These are phyloP conservation scores for Thalpophila matura DNA, from an alignment of 2,888 invertebrate genomes.

Conservation along the genomic window DNA sequence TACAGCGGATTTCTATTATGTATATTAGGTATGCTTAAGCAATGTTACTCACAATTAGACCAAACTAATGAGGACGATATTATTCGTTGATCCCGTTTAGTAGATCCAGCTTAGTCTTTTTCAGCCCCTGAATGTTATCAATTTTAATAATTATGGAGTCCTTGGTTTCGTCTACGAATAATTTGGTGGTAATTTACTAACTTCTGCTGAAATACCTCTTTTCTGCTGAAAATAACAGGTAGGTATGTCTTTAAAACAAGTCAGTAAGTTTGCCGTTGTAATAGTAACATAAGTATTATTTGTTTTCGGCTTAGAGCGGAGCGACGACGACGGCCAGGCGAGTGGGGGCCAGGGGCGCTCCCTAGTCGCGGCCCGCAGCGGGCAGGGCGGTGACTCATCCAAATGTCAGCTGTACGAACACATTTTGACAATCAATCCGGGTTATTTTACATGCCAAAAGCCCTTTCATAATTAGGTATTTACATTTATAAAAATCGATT, in stretches of 20 bases:
- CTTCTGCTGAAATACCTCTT: too few relatives aligned
- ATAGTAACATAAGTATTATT: slow-evolving; percentile 44
- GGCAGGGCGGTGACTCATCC: slow-evolving; percentile 73
- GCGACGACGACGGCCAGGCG: slow-evolving; percentile 27
- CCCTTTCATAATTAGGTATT: slow-evolving; percentile 16
- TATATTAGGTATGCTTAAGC: slow-evolving; percentile 67
- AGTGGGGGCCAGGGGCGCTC: slow-evolving; percentile 60
- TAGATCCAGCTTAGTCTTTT: neutral
- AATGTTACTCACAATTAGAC: slow-evolving; percentile 47
- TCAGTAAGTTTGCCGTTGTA: slow-evolving; percentile 25
- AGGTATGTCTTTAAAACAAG: neutral
- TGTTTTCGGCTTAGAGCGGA: slow-evolving; percentile 43
- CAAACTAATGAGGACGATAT: slow-evolving; percentile 19
- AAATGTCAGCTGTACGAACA: slow-evolving; percentile 64
- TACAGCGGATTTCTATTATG: slow-evolving; percentile 75
- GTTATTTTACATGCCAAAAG: slow-evolving; percentile 31
- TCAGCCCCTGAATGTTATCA: neutral
- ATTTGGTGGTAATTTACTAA: too few relatives aligned
- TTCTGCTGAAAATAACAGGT: neutral
- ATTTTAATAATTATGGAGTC: neutral
- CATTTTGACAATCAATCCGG: slow-evolving; percentile 65
- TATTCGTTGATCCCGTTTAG: slow-evolving; percentile 2
- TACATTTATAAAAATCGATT: too few relatives aligned
- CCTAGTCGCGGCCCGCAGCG: slow-evolving; percentile 52
- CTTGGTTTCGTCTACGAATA: neutral